phyloP scores from a whole-genome alignment of 1,140 invertebrate genomes.

The Lucilia sericata region DNA sequence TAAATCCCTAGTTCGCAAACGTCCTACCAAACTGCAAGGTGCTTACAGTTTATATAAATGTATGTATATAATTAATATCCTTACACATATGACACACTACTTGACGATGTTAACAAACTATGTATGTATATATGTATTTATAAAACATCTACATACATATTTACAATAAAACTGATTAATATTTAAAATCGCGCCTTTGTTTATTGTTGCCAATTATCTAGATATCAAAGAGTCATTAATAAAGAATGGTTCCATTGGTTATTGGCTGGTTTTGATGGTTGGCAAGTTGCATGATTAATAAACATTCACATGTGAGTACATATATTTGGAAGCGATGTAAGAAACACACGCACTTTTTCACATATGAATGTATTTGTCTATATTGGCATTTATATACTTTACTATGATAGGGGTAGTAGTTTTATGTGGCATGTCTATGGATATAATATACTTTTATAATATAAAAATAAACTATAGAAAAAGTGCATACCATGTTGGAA shows the following conservation, averaged over 20 bases:
- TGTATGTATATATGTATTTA: background rate
- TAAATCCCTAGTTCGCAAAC: no score
- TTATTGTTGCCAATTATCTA: constrained; percentile 39
- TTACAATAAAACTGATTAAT: constrained; percentile 30
- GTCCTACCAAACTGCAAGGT: no score
- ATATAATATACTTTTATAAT: no score
- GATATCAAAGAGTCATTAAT: constrained; percentile 15
- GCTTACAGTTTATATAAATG: background rate
- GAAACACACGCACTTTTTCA: background rate
- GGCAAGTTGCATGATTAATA: constrained; percentile 38
- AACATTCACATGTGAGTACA: constrained; percentile 30
- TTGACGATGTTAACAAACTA: background rate
- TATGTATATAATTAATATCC: background rate
- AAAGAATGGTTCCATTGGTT: constrained; percentile 3
- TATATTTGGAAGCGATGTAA: background rate
- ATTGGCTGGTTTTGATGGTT: background rate
- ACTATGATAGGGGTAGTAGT: no score
- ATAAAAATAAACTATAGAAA: no score
- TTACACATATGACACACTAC: background rate
- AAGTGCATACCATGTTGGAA: no score
- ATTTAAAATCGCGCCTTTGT: constrained; percentile 43
- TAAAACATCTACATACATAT: background rate
- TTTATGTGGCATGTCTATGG: no score
- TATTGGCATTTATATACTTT: background rate
- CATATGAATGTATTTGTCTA: background rate